These are phyloP conservation scores for Sander lucioperca DNA, from an alignment of 2,113 vertebrate species.

Conservation along the genomic window DNA sequence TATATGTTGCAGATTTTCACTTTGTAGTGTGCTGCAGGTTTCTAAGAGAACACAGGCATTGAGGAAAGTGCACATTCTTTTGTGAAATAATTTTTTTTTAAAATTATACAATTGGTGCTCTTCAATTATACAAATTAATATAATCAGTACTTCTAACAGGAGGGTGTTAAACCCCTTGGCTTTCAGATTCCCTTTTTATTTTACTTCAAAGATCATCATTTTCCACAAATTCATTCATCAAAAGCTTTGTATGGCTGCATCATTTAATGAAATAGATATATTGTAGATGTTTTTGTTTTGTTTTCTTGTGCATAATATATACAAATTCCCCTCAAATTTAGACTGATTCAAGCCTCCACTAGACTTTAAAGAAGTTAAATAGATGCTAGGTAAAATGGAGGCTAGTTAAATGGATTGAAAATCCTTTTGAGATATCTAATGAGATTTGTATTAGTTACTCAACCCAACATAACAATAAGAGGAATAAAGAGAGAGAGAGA, in stretches of 20 bases:
- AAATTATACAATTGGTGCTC: background rate
- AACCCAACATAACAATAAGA: background rate
- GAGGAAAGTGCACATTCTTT: background rate
- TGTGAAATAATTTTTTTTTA: background rate
- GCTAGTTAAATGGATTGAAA: background rate
- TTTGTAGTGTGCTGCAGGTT: background rate
- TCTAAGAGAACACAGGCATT: background rate
- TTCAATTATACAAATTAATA: background rate
- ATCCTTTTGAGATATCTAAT: background rate
- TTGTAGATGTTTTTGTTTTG: background rate
- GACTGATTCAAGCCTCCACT: background rate
- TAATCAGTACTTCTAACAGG: background rate
- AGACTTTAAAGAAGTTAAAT: background rate
- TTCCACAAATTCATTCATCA: background rate
- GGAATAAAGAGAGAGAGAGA: background rate
- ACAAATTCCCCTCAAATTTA: background rate
- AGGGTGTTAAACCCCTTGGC: background rate
- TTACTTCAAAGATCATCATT: background rate
- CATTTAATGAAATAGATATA: background rate
- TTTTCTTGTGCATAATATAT: background rate
- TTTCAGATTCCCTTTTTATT: background rate
- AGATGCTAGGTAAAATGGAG: too few relatives aligned
- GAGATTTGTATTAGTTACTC: background rate
- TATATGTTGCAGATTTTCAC: conserved; percentile 21
- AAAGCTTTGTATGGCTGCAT: background rate